A percentile compares a stretch with the other conserved stretches of the same genome.
These are phyloP conservation scores for Muscicapa comitata DNA, from an alignment of 2,797 vertebrate genomes.

Conservation along the genomic window DNA sequence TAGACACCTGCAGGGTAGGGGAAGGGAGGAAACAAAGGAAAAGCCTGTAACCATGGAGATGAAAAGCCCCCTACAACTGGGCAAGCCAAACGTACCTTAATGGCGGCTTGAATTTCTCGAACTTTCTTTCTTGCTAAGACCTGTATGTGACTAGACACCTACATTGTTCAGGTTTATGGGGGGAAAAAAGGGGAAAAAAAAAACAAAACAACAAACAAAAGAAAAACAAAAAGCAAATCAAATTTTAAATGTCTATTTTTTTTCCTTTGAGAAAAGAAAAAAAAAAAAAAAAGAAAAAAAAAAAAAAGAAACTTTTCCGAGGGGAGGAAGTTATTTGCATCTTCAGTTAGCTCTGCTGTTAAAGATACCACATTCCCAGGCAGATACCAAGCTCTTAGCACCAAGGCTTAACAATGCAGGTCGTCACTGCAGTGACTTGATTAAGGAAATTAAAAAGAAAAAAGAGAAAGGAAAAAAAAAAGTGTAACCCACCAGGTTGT, in stretches of 20 bases:
- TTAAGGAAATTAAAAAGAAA: slow-evolving; percentile 39
- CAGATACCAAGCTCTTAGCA: slow-evolving; percentile 82
- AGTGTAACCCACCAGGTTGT: slow-evolving; percentile 17
- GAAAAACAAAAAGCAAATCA: slow-evolving; percentile 80
- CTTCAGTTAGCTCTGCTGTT: slow-evolving; percentile 78
- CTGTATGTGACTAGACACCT: slow-evolving; percentile 99
- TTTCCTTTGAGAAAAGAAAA: background rate
- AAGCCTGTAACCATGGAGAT: slow-evolving; percentile 99
- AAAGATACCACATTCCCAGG: slow-evolving; percentile 80
- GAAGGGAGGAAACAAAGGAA: slow-evolving; percentile 99
- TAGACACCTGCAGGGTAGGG: slow-evolving; percentile 99
- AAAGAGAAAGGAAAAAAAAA: background rate
- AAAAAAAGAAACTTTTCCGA: slow-evolving; percentile 57
- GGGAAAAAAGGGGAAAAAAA: slow-evolving; percentile 30
- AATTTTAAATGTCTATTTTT: slow-evolving; percentile 80
- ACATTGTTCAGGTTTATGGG: slow-evolving; percentile 85
- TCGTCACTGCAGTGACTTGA: slow-evolving; percentile 84
- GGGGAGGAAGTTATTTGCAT: slow-evolving; percentile 76
- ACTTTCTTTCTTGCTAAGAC: slow-evolving; percentile 99
- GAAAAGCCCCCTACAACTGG: slow-evolving; percentile 99
- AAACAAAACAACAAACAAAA: slow-evolving; percentile 70
- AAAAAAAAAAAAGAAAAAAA: background rate
- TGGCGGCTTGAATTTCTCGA: slow-evolving; percentile 99
- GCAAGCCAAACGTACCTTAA: slow-evolving; percentile 99
- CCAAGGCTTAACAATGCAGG: slow-evolving; percentile 74